Evolutionary conservation across 2,113 vertebrate genomes (phyloP).

Genomic region (Corythaeola cristata): DNA sequence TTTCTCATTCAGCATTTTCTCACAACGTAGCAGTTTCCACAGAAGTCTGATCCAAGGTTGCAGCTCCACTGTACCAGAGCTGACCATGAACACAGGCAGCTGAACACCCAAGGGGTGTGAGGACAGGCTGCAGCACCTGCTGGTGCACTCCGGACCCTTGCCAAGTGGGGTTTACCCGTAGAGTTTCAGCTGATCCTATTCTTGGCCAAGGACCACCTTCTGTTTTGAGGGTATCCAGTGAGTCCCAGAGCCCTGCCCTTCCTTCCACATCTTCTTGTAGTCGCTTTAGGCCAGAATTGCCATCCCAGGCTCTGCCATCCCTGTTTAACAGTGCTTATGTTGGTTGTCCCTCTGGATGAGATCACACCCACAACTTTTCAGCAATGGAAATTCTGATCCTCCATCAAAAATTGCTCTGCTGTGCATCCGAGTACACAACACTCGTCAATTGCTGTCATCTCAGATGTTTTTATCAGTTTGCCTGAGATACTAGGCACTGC

Average conservation of each 20-base stretch:
- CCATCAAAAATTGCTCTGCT: not conserved
- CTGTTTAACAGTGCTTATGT: not conserved
- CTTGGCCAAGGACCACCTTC: not conserved
- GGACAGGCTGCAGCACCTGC: not conserved
- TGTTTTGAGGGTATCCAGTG: not conserved
- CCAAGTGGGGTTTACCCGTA: not conserved
- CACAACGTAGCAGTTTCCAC: not conserved
- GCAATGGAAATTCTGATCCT: not conserved
- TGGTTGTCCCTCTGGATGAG: not conserved
- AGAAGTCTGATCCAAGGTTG: not conserved
- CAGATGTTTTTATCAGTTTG: not conserved
- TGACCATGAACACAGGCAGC: not conserved
- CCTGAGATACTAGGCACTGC: not conserved
- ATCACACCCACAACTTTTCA: not conserved
- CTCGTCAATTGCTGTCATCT: not conserved
- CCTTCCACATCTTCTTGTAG: not conserved
- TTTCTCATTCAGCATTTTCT: not conserved
- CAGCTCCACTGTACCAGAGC: not conserved
- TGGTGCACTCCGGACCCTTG: not conserved
- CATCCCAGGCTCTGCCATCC: not conserved
- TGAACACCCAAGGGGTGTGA: not conserved
- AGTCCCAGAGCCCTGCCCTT: not conserved
- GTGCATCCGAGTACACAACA: not conserved
- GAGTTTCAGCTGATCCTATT: not conserved
- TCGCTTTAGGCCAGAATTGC: fast-evolving